These are phyloP conservation scores for Schizopygopsis pylzovi DNA, from an alignment of 2,797 vertebrate species.

Conservation along the genomic window DNA sequence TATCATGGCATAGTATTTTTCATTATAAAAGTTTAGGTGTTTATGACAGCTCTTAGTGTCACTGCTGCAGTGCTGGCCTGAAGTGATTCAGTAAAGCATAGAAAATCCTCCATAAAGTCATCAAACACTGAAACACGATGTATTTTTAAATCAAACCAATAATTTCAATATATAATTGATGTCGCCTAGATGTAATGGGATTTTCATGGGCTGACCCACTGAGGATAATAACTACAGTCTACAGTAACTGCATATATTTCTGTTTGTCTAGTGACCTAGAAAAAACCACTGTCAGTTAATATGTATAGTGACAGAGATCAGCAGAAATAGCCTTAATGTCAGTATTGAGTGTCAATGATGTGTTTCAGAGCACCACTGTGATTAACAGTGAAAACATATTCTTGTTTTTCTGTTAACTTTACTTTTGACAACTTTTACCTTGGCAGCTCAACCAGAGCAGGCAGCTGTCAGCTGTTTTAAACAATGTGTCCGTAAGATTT, in stretches of 20 bases:
- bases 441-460: neutral
- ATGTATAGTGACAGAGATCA: constrained; percentile 31
- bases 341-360: constrained; percentile 20
- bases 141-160: constrained; percentile 9
- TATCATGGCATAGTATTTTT: neutral
- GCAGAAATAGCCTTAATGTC: constrained; percentile 46
- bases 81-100: neutral
- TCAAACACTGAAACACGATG: constrained; percentile 1
- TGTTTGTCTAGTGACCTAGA: constrained; percentile 35
- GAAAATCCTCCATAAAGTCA: neutral
- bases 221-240: constrained; percentile 1
- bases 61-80: neutral
- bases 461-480: constrained; percentile 33
- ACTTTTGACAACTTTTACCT: constrained; percentile 23
- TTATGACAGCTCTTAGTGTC: neutral
- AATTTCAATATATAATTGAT: constrained; percentile 8
- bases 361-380: constrained; percentile 10
- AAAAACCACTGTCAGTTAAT: constrained; percentile 28
- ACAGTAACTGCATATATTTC: constrained; percentile 21
- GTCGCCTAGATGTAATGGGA: neutral
- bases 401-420: constrained; percentile 36
- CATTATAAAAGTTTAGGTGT: constrained; percentile 1
- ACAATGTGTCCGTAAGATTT: constrained; percentile 25
- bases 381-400: constrained; percentile 31
- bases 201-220: constrained; percentile 18